Conservation (phyloP, 2,888 invertebrate species). For the Dolomedes plantarius region DNA sequence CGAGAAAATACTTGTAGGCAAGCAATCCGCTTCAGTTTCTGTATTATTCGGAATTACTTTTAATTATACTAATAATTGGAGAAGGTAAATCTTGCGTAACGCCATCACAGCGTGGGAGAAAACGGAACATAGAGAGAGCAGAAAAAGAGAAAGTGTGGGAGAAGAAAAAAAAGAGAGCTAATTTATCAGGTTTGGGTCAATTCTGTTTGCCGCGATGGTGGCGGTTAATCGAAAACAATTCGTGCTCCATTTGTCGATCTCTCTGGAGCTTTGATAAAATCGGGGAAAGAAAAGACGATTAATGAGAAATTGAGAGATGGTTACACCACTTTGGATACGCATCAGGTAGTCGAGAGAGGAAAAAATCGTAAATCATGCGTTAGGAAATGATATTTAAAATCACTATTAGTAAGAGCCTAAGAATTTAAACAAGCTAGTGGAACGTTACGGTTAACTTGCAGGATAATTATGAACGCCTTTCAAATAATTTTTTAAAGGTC, state of each 20-base stretch:
- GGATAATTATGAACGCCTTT: no score
- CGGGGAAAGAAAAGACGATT: constrained; percentile 19
- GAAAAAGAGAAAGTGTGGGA: neutral
- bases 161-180: constrained; percentile 21
- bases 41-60: no score
- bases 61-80: no score
- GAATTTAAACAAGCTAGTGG: no score
- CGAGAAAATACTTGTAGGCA: no score
- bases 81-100: no score
- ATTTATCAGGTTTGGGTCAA: constrained; percentile 68
- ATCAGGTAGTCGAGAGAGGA: constrained; percentile 26
- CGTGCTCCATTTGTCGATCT: constrained; percentile 58
- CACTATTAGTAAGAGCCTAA: no score
- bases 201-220: constrained; percentile 42
- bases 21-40: no score
- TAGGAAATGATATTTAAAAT: no score
- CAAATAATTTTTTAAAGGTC: no score
- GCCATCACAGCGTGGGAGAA: neutral
- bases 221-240: constrained; percentile 62
- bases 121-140: neutral
- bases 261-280: constrained; percentile 37
- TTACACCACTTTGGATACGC: neutral
- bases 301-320: neutral
- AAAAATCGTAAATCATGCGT: no score
- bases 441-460: no score